Base-by-base conservation (phyloP, 2,888 invertebrate genomes). In the Drosophila prolongata region DNA sequence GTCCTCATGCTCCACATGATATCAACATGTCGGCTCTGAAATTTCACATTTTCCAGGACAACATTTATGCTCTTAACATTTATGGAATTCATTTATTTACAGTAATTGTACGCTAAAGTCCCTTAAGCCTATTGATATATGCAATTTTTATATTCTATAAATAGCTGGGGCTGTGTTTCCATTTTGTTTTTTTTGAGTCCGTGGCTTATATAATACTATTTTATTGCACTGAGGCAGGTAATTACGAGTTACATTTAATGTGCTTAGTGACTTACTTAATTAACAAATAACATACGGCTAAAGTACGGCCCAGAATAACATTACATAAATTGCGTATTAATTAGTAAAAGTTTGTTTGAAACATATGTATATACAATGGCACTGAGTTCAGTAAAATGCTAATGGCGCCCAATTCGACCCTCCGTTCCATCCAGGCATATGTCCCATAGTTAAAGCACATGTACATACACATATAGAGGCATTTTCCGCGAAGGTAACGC, bases 201-300 rank as follows among this genome's bases (percentile, higher is more conserved):
- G 53, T 47, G 27, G 55, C 53, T 38, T 43, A 53, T 54, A 57
- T 47, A 66, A 57, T 55, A 46, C 47, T 53, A 66, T 61, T 62
- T 77, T 65, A 76, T 72, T 75, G 61, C 64, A 69, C 40, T 27
- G 55, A 16, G 52, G 37, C 47, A 35, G 35, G 16, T 61, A 78
- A 59, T 70, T 56, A 47, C 16, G 38, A 50, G 37, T 52, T 58
- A 59, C 55, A 59, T 53, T 55, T 44, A 42, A 61, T 66, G 46
- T 34, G 57, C 53, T 56, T 57, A 44, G 50, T 52, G 72, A 46
- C 56, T 52, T 56, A 69, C 68, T 64, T 78, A 78, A 59, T 68
- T 77, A 68, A 77, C 83, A 77, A 77, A 82, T 80, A 79, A 86
- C 75, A 73, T 71, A 46, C 34, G 35, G 35, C 27, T 50, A 55